Conservation (phyloP, 92 coral and sea anemone genomes). For the Porites lobata region DNA sequence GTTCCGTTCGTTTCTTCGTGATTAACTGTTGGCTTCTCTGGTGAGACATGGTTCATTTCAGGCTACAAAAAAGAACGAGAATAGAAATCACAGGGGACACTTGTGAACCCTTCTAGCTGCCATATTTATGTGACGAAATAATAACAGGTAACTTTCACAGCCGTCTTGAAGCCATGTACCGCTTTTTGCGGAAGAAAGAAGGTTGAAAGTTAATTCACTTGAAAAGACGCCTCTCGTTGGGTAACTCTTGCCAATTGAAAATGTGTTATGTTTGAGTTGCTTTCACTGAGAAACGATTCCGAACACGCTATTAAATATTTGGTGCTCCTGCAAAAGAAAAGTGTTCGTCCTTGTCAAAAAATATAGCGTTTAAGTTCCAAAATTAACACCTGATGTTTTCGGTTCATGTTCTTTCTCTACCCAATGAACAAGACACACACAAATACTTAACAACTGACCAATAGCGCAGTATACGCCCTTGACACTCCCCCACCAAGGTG, state of each 20-base stretch:
- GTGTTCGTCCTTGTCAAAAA: background rate
- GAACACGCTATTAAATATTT: background rate
- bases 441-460: too few species aligned
- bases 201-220: too few species aligned
- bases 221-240: background rate
- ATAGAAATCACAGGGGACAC: background rate
- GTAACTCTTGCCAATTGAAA: background rate
- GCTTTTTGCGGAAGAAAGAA: too few species aligned
- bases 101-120: background rate
- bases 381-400: background rate
- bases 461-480: background rate
- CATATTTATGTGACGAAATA: background rate
- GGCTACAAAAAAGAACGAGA: constrained; percentile 9
- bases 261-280: background rate
- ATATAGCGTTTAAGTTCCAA: background rate
- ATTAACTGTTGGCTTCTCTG: constrained; percentile 41
- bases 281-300: background rate
- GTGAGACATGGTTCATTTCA: constrained; percentile 45
- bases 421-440: background rate
- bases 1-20: constrained; percentile 63
- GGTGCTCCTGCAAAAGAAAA: background rate
- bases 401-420: background rate
- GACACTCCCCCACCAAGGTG: too few species aligned
- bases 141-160: too few species aligned
- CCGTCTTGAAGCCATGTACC: too few species aligned